phyloP scores from a whole-genome alignment of 1,140 invertebrate species.

The Plodia interpunctella region DNA sequence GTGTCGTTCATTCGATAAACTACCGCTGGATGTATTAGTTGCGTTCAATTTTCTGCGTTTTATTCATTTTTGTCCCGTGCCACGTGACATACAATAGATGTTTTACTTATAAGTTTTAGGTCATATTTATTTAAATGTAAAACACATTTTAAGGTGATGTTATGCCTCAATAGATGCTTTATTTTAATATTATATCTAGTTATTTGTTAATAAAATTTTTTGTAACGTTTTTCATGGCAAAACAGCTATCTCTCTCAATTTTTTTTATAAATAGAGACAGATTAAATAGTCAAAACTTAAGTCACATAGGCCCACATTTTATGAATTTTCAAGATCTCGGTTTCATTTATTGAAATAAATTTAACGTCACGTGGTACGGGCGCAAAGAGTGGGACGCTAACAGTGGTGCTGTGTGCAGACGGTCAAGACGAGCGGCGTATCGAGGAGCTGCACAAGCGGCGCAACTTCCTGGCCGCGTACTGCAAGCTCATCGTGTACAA shows the following conservation, averaged over 20 bases:
- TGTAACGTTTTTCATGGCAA: no score
- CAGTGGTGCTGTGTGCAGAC: slow-evolving; percentile 68
- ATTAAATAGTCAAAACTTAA: no score
- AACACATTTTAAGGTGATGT: not conserved
- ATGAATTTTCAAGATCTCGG: no score
- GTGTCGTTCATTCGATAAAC: not conserved
- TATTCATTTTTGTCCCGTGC: not conserved
- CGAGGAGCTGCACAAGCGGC: slow-evolving; percentile 95
- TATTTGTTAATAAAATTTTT: no score
- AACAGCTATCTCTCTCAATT: no score
- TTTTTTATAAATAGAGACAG: no score
- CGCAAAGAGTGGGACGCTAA: not conserved
- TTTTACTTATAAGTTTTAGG: not conserved
- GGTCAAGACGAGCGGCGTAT: slow-evolving; percentile 95
- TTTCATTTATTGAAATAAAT: not conserved
- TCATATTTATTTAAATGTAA: not conserved
- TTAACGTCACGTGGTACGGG: not conserved
- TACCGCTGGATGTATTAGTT: not conserved
- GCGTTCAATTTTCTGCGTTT: not conserved
- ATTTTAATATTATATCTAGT: no score
- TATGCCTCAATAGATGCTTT: not conserved
- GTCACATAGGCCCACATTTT: no score
- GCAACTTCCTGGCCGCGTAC: slow-evolving; percentile 97
- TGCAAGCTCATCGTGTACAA: slow-evolving; percentile 99
- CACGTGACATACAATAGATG: not conserved